Evolutionary conservation across 2,888 invertebrate genomes (phyloP).

Genomic region (Gymnoscelis rufifasciata): DNA sequence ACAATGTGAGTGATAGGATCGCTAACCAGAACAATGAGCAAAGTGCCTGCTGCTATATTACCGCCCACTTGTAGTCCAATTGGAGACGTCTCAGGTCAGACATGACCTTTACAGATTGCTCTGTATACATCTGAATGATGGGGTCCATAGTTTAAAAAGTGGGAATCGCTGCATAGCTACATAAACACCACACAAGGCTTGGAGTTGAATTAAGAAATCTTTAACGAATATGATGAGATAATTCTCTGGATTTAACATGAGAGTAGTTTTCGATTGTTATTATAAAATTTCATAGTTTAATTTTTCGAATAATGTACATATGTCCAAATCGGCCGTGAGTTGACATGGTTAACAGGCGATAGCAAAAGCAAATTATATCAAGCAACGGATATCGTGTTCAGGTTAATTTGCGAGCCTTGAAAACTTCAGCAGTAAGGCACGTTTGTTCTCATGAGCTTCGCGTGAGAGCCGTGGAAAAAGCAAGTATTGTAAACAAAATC

Average conservation of each 20-base stretch:
- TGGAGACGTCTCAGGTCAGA: slow-evolving; percentile 55
- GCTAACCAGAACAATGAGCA: slow-evolving; percentile 53
- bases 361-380: slow-evolving; percentile 10
- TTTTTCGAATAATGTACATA: too few species aligned
- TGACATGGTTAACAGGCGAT: not conserved
- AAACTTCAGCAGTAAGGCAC: slow-evolving; percentile 26
- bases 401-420: slow-evolving; percentile 20
- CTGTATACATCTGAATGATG: slow-evolving; percentile 22
- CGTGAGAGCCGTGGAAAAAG: slow-evolving; percentile 50
- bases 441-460: slow-evolving; percentile 38
- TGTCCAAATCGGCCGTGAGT: slow-evolving; percentile 16
- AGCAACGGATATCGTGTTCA: slow-evolving; percentile 8
- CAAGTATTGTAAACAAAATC: slow-evolving; percentile 58
- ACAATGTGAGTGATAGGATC: slow-evolving; percentile 49
- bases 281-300: too few species aligned
- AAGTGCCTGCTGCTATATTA: slow-evolving; percentile 46
- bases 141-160: not conserved
- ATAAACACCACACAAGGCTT: too few species aligned
- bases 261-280: too few species aligned
- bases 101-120: slow-evolving; percentile 59
- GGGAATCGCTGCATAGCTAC: too few species aligned
- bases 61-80: slow-evolving; percentile 66
- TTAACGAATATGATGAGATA: not conserved
- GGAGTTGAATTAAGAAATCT: too few species aligned
- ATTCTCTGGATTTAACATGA: too few species aligned